Evolutionary conservation across 2,888 invertebrate species (phyloP).

Genomic region (Synanthedon andrenaeformis): DNA sequence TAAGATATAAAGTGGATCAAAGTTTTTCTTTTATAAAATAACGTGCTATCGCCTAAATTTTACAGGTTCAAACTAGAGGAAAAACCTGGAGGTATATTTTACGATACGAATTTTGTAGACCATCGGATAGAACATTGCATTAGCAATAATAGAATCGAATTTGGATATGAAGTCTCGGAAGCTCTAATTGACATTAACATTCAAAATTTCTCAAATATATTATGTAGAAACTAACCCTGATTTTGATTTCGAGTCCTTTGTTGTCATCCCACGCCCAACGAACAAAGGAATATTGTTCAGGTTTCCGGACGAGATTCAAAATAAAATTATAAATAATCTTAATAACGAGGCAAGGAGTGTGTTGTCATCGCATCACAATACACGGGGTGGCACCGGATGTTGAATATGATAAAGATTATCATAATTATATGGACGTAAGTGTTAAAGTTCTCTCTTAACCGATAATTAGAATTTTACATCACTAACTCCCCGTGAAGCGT

Average conservation of each 20-base stretch:
- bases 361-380: constrained; percentile 31
- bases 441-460: constrained; percentile 13
- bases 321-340: constrained; percentile 27
- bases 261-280: constrained; percentile 19
- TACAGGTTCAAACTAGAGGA: too few species aligned
- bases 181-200: too few species aligned
- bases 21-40: too few species aligned
- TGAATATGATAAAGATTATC: constrained; percentile 36
- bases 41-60: too few species aligned
- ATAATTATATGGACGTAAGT: constrained; percentile 22
- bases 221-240: constrained; percentile 2
- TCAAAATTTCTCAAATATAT: not conserved
- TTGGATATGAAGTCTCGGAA: too few species aligned
- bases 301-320: constrained; percentile 18
- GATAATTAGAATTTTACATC: constrained; percentile 5
- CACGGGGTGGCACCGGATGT: constrained; percentile 39
- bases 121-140: too few species aligned
- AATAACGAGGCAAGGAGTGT: constrained; percentile 23
- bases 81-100: too few species aligned
- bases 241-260: constrained; percentile 4
- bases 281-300: constrained; percentile 28
- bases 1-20: too few species aligned
- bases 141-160: too few species aligned
- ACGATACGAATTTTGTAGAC: too few species aligned
- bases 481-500: not conserved